Evolutionary conservation across 2,797 vertebrate species (phyloP), one percentile per base, ranked within the genome.

Genomic region (Hapalemur alaotrensis): DNA sequence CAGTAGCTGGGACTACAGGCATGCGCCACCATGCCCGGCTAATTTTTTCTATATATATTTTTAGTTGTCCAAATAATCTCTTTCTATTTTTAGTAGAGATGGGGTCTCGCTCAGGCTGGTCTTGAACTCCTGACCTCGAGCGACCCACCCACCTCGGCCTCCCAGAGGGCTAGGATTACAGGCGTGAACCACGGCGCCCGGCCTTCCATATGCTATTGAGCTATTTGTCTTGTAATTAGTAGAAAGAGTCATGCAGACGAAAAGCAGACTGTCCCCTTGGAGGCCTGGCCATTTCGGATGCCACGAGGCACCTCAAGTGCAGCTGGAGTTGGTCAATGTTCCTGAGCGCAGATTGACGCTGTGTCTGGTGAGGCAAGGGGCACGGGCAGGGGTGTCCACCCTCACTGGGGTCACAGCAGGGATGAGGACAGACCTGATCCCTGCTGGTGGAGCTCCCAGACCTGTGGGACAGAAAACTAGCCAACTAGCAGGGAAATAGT

Each of bases 281-380:
- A n/a, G 54, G 54, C n/a, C 3, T 3, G n/a, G 63, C 54, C 1
- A 8, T 41, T 50, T 41, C 92, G 0, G 0, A 41, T 8, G 43
- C 61, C 73, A 41, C 30, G 0, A 46, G 41, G 83, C 52, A 11
- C 50, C 35, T 18, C 11, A 23, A 28, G 5, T 5, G 35, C 28
- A 35, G 72, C 38, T 4, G 0, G 2, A 9, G 28, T 14, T 0
- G 1, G 54, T 50, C 14, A 0, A 12, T 35, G 35, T 59, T 48
- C 23, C 67, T 20, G n/a, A 30, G 14, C 1, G 6, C 57, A 69
- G 76, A 50, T 43, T 3, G 1, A 38, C 32, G 63, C 22, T 4
- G 52, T 0, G 0, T 38, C 59, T 2, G 0, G 14, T 3, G 0
- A 67, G 73, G 30, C 20, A 18, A 14, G 48, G 86, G 93, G 32